Conservation (phyloP, 1,140 invertebrate species). For the Heterodera carotae region DNA sequence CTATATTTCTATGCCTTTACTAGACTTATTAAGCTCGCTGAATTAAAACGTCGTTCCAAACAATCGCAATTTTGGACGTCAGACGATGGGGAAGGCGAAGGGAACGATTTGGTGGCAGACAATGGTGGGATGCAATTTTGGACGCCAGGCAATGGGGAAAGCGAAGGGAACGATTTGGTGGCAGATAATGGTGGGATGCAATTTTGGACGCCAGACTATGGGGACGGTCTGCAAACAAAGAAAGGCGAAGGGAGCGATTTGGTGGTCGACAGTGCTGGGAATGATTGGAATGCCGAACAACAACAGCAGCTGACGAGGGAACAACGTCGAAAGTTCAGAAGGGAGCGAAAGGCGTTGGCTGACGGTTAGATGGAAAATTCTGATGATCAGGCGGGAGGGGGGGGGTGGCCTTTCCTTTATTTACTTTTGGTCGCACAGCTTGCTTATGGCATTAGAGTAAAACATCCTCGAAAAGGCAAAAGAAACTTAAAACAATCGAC, state of each 20-base stretch:
- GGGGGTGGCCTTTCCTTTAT: not conserved
- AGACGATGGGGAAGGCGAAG: constrained; percentile 62
- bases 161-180: constrained; percentile 65
- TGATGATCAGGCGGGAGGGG: not conserved
- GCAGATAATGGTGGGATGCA: no score
- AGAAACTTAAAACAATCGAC: no score
- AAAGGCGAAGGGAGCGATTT: constrained; percentile 39
- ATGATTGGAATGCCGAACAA: not conserved
- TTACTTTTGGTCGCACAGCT: no score
- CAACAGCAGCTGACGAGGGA: not conserved
- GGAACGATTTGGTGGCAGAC: constrained; percentile 66
- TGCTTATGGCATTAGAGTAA: no score
- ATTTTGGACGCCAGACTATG: constrained; percentile 48
- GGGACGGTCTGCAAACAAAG: no score
- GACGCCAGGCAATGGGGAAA: constrained; percentile 44
- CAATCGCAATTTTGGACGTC: constrained; percentile 51
- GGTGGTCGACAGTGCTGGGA: constrained; percentile 46
- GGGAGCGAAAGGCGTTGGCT: constrained; percentile 3
- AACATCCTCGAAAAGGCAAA: no score
- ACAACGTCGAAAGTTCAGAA: constrained; percentile 4
- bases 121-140: no score
- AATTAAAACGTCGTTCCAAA: constrained; percentile 48
- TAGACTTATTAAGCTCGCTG: constrained; percentile 40
- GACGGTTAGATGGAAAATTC: not conserved
- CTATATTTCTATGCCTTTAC: not conserved